Evolutionary conservation across 2,797 vertebrate species (phyloP).

Genomic region (Falco naumanni): DNA sequence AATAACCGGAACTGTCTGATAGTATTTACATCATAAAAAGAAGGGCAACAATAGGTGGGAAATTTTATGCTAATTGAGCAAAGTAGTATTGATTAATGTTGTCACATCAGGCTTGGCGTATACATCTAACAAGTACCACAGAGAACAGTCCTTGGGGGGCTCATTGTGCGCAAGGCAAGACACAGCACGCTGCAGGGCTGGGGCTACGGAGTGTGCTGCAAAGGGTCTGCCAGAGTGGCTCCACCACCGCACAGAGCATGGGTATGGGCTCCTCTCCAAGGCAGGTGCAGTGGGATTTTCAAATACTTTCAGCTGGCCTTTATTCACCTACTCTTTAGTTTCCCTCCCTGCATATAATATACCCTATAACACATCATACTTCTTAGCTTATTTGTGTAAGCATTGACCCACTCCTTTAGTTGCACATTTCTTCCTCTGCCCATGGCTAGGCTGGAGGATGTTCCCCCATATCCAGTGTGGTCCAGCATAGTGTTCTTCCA

Average conservation of each 20-base stretch:
- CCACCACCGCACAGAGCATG: rapidly evolving
- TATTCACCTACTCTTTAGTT: neutral
- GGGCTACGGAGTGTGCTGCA: rapidly evolving
- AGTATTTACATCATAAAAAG: slow-evolving; percentile 2
- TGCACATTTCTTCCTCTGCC: neutral
- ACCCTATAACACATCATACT: neutral
- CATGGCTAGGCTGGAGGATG: neutral
- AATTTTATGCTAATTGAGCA: neutral
- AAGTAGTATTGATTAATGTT: neutral
- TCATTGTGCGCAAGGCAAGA: neutral
- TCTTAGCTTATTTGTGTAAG: neutral
- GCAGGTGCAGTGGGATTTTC: neutral
- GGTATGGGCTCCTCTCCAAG: neutral
- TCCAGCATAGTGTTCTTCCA: neutral
- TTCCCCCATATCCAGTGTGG: neutral
- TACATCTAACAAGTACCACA: neutral
- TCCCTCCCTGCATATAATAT: too few relatives aligned
- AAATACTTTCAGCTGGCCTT: neutral
- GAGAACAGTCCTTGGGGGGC: neutral
- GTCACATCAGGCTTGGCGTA: neutral
- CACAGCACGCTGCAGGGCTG: neutral
- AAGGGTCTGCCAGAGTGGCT: rapidly evolving
- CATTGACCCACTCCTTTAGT: neutral
- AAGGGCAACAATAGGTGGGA: neutral
- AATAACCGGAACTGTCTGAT: neutral